Evolutionary conservation across 2,113 vertebrate species (phyloP), one percentile per base, ranked within the genome.

Genomic region (Phalacrocorax brasilianus): DNA sequence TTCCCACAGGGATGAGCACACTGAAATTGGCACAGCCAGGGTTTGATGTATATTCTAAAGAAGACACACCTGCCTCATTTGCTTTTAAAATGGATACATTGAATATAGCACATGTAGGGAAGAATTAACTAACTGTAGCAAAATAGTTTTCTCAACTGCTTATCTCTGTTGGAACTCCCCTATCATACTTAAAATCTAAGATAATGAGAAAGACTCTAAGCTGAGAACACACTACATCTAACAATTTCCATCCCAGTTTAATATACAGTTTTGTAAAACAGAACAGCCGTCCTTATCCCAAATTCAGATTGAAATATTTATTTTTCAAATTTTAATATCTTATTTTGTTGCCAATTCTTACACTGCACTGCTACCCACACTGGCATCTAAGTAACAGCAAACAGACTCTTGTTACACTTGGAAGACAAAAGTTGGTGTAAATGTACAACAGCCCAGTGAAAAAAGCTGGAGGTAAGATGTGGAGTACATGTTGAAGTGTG

Each of bases 121-220:
- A 98, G 96, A 98, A 97, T 98, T 98, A 98, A 98, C 97, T 98
- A 98, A 98, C 96, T 98, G 93, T 96, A 97, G 95, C 95, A 97
- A 98, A 98, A 98, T 97, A 93, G 92, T 97, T 98, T 97, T 94
- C 91, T 91, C 89, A 97, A 96, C 97, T 92, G 97, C 91, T 97
- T 95, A 81, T 98, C 98, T 98, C 98, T 98, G 98, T 94, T 98
- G 97, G 98, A 98, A 96, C 85, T 61, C 33, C 61, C 95, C 88
- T 97, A 97, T 96, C 84, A 84, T 79, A 93, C 92, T 96, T 97
- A 97, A 96, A 96, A 96, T 91, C 87, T 82, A 95, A 96, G 96
- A 97, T 96, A 96, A 97, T 97, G 94, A 97, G 92, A 96, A 97
- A 97, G 70, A 33, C 27, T 91, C 81, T 96, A 97, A 98, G 28